A percentile compares a stretch with the other conserved stretches of the same genome.
Conservation (phyloP, 2,888 invertebrate species). For the Scaptomyza caliginosa region DNA sequence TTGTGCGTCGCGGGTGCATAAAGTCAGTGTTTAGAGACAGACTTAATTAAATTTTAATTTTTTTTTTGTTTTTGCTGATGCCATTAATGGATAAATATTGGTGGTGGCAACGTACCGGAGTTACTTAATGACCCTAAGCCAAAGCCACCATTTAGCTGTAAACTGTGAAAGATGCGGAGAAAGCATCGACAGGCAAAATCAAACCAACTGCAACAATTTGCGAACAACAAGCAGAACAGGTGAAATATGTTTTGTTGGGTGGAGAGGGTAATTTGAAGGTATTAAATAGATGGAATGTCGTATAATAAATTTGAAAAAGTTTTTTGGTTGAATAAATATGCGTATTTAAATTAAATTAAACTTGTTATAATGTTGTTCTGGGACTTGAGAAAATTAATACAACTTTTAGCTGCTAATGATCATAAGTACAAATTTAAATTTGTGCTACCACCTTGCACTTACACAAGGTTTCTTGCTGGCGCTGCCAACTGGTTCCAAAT, state of each 20-base stretch:
- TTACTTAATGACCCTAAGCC: constrained; percentile 75
- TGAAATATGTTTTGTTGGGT: constrained; percentile 38
- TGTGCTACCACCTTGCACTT: constrained; percentile 4
- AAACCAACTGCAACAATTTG: constrained; percentile 69
- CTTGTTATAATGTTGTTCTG: no score
- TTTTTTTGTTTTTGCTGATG: constrained; percentile 54
- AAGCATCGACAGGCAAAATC: constrained; percentile 59
- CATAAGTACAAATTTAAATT: background rate
- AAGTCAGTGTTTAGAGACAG: constrained; percentile 12
- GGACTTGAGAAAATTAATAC: no score
- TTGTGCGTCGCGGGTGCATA: constrained; percentile 9
- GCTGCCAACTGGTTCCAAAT: constrained; percentile 38
- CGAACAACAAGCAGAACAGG: constrained; percentile 50
- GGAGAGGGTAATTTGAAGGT: background rate
- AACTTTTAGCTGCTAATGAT: background rate
- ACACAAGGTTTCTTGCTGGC: background rate
- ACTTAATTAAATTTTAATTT: constrained; percentile 62
- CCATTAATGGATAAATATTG: constrained; percentile 43
- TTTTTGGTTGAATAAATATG: constrained; percentile 41
- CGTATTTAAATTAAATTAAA: no score
- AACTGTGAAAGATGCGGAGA: constrained; percentile 77
- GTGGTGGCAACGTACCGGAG: constrained; percentile 40
- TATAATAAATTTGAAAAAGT: constrained; percentile 4
- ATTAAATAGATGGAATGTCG: constrained; percentile 3
- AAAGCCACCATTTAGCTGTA: constrained; percentile 53